Percentiles rank a stretch among this genome's conserved stretches.
These are phyloP conservation scores for Botia almorhae DNA, from an alignment of 2,797 vertebrate species.

Conservation along the genomic window DNA sequence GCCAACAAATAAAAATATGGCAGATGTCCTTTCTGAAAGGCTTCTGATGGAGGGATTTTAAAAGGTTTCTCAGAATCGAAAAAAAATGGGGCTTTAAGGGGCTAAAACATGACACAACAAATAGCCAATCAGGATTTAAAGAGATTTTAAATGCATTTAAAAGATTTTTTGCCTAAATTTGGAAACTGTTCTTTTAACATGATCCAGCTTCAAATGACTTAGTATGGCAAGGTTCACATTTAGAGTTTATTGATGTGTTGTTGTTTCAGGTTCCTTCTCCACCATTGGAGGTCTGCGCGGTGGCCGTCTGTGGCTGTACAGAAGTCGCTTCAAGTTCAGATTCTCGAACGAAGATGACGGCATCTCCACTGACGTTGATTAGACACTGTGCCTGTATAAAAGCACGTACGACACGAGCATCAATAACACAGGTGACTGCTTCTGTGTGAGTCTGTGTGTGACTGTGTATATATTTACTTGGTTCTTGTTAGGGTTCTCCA, in stretches of 20 bases:
- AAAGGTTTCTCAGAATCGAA: not conserved
- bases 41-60: constrained; percentile 76
- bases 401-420: constrained; percentile 14
- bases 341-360: constrained; percentile 90
- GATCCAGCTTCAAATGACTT: not conserved
- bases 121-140: constrained; percentile 6
- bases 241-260: constrained; percentile 26
- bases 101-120: not conserved
- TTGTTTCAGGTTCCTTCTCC: constrained; percentile 70
- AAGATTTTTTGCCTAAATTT: constrained; percentile 7
- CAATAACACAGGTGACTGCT: not conserved
- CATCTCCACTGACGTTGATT: constrained; percentile 97
- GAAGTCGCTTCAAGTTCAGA: constrained; percentile 83
- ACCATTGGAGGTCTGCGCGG: constrained; percentile 64
- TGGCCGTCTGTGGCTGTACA: constrained; percentile 59
- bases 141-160: not conserved
- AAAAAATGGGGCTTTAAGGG: too few relatives aligned
- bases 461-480: constrained; percentile 80
- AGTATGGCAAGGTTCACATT: constrained; percentile 32
- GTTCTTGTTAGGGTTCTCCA: constrained; percentile 99
- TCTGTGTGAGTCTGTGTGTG: not conserved
- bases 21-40: constrained; percentile 76
- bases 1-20: constrained; percentile 16
- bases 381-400: constrained; percentile 91
- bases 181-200: not conserved